Base-by-base conservation (phyloP, 2,888 invertebrate species). In the Flexamia atlantica region DNA sequence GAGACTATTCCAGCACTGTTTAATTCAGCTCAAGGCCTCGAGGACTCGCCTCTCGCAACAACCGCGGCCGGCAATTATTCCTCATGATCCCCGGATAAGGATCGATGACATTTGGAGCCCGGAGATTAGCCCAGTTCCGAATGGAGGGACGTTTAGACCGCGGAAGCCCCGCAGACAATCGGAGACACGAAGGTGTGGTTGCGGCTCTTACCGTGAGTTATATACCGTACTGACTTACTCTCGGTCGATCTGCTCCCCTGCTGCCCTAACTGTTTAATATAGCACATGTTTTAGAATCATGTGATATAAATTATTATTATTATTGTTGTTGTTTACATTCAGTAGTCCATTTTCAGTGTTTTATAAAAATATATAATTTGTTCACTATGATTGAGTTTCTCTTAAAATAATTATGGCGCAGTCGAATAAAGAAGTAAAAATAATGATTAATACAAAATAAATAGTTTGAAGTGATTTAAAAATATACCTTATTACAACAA, bases 21-120 rank as follows among this genome's bases (percentile, higher is more conserved):
- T 28, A 64, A 64, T 64, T 30, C 64, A 30, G 64, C 64, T 30
- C 64, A 64, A 64, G 64, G 64, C 30, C 28, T n/a, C n/a, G n/a
- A n/a, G n/a, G 57, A 23, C 23, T 23, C 57, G 20, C 57, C 23
- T 23, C 1, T 14, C 23, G 64, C 28, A 64, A 64, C 64, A 64
- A 64, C 30, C 64, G 64, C 64, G 14, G 64, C 14, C 28, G 0
- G 64, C 12, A 57, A 57, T 57, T 57, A 57, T 57, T 57, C 57
- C 23, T 57, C 57, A 57, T 57, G 57, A 28, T 28, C 64, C 64
- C 64, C 64, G 64, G 64, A 64, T 64, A 64, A 64, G 64, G 64
- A 64, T 64, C 64, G 64, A 64, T 64, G 64, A 64, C 64, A 64
- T 64, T 28, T 64, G 64, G 28, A 30, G 64, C 64, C 57, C 14